Evolutionary conservation across 2,797 vertebrate species (phyloP).

Genomic region (Pogoniulus pusillus): DNA sequence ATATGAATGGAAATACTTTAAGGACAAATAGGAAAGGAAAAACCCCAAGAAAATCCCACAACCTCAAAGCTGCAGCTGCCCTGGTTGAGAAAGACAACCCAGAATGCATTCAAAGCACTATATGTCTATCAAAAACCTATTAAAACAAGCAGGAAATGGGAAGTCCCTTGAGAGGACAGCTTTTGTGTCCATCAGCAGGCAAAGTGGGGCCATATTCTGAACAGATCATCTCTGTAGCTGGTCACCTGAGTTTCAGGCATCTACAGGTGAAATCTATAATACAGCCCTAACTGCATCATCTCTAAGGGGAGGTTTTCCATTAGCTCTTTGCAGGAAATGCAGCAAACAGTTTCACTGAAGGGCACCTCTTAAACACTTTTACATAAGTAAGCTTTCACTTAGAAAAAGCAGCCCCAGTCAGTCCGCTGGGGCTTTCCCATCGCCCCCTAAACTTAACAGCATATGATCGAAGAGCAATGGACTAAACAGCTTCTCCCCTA

Average conservation of each 20-base stretch:
- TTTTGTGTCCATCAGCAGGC: background rate
- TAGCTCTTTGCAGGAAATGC: conserved; percentile 58
- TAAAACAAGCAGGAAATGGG: conserved; percentile 33
- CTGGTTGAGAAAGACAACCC: background rate
- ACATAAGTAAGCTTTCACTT: conserved; percentile 61
- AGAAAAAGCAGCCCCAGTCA: conserved; percentile 38
- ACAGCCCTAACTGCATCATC: background rate
- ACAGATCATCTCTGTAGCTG: conserved; percentile 27
- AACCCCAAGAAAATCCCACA: background rate
- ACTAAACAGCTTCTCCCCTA: conserved; percentile 30
- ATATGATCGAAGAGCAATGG: background rate
- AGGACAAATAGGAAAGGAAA: background rate
- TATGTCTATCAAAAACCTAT: background rate
- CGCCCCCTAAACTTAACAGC: conserved; percentile 20
- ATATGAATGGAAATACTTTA: background rate
- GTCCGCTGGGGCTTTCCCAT: conserved; percentile 28
- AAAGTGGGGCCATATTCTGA: background rate
- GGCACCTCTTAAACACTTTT: conserved; percentile 59
- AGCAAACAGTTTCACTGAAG: conserved; percentile 58
- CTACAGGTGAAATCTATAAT: conserved; percentile 51
- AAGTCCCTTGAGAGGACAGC: background rate
- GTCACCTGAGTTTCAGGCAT: conserved; percentile 42
- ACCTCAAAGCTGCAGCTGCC: background rate
- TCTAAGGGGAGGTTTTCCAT: conserved; percentile 43
- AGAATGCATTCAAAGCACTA: conserved; percentile 24